These are phyloP conservation scores for Tetramorium alpestre DNA, from an alignment of 1,140 invertebrate genomes.

Conservation along the genomic window DNA sequence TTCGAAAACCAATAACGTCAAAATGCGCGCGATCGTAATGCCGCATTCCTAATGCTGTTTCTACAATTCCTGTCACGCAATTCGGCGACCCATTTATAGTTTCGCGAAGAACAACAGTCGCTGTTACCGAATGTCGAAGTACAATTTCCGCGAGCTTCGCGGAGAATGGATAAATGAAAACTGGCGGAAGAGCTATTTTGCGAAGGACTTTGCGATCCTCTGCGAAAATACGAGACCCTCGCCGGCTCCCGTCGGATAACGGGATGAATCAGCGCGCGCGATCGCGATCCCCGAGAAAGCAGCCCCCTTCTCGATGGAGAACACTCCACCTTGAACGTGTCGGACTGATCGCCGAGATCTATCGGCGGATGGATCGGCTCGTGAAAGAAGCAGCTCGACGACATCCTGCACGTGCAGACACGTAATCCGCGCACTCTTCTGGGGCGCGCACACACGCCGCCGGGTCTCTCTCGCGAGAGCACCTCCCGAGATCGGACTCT, in stretches of 20 bases:
- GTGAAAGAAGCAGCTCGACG: conserved; percentile 89
- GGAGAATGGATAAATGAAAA: not conserved
- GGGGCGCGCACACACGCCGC: conserved; percentile 49
- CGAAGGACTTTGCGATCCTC: not conserved
- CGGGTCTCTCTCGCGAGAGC: not conserved
- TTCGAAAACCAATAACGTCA: not conserved
- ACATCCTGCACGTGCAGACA: conserved; percentile 74
- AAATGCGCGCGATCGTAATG: not conserved
- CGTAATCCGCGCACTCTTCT: conserved; percentile 30
- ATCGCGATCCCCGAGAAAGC: not conserved
- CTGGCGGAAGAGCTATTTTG: not conserved
- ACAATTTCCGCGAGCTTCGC: not conserved
- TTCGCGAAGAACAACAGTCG: not conserved
- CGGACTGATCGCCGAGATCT: conserved; percentile 91
- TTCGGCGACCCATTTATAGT: not conserved
- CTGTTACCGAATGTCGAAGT: not conserved
- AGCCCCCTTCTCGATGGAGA: not conserved
- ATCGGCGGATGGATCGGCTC: conserved; percentile 91
- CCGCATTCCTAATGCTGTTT: not conserved
- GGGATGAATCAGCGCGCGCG: not conserved
- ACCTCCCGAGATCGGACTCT: conserved; percentile 2
- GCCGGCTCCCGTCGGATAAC: not conserved
- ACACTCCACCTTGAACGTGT: conserved; percentile 89
- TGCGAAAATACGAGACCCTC: not conserved
- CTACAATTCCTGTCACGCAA: conserved; percentile 2